Conservation (phyloP, 1,140 invertebrate genomes). For the Cotesia typhae region DNA sequence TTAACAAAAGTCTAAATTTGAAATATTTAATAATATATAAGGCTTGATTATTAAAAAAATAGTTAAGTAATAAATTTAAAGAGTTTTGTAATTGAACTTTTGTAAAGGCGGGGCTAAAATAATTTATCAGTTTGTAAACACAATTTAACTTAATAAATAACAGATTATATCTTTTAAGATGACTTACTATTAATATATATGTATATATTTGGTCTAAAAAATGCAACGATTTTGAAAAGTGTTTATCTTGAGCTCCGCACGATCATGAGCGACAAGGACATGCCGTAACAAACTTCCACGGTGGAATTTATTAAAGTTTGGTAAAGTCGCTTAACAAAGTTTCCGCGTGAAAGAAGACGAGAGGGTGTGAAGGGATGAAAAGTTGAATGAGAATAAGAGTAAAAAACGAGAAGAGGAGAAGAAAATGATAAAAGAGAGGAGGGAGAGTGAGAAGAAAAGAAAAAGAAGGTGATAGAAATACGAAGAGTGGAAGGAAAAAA, state of each 20-base stretch:
- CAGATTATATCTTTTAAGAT: no score
- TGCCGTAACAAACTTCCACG: slow-evolving; percentile 51
- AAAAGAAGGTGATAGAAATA: slow-evolving; percentile 29
- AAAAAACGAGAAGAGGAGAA: slow-evolving; percentile 29
- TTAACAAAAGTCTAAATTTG: no score
- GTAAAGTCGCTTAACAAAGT: slow-evolving; percentile 63
- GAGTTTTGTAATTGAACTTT: no score
- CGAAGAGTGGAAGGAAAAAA: slow-evolving; percentile 11
- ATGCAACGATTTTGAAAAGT: slow-evolving; percentile 4
- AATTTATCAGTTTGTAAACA: no score
- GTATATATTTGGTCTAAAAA: not conserved
- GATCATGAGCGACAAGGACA: slow-evolving; percentile 1
- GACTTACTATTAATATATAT: not conserved
- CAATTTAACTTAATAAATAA: no score
- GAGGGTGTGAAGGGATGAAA: slow-evolving; percentile 33
- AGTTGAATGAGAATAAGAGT: slow-evolving; percentile 36
- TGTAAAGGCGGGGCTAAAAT: no score
- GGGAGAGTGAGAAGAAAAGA: not conserved
- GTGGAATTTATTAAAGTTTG: slow-evolving; percentile 65
- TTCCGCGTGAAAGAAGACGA: slow-evolving; percentile 55
- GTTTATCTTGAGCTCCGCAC: not conserved
- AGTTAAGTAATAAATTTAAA: no score
- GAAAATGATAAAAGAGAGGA: slow-evolving; percentile 2
- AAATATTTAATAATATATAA: no score
- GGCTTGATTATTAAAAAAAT: no score